Evolutionary conservation across 2,888 invertebrate genomes (phyloP).

Genomic region (Nasonovia ribisnigri): DNA sequence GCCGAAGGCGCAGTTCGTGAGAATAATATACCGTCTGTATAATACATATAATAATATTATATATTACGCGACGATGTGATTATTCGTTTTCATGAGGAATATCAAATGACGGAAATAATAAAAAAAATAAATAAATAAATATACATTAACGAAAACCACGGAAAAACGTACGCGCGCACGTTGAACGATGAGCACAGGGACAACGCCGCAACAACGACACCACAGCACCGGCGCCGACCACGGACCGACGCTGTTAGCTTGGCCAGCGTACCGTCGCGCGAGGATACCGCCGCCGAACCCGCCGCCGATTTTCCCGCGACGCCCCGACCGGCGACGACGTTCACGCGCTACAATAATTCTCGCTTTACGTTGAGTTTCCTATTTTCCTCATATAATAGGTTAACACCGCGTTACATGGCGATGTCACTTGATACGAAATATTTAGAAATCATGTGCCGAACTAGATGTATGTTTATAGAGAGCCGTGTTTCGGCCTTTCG

Average conservation of each 20-base stretch:
- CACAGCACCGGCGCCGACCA: constrained; percentile 60
- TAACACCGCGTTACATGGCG: no score
- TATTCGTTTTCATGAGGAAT: not conserved
- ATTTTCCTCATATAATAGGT: no score
- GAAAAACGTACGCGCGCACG: not conserved
- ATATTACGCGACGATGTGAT: not conserved
- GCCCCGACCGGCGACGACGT: not conserved
- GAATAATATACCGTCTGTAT: not conserved
- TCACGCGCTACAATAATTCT: not conserved
- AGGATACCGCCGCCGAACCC: constrained; percentile 20
- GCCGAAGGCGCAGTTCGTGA: not conserved
- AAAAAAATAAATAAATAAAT: no score
- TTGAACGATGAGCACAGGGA: not conserved
- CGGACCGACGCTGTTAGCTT: constrained; percentile 55
- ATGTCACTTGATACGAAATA: not conserved
- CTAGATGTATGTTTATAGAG: no score
- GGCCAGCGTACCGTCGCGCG: constrained; percentile 5
- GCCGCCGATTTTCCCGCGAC: constrained; percentile 1
- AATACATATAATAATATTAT: not conserved
- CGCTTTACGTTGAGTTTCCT: not conserved
- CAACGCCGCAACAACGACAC: constrained; percentile 42
- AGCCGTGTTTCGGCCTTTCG: no score
- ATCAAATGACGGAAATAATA: not conserved
- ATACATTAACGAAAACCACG: not conserved
- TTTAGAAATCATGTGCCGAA: no score